Evolutionary conservation across 2,797 vertebrate genomes (phyloP), one percentile per base, ranked within the genome.

Genomic region (Thunnus albacares): DNA sequence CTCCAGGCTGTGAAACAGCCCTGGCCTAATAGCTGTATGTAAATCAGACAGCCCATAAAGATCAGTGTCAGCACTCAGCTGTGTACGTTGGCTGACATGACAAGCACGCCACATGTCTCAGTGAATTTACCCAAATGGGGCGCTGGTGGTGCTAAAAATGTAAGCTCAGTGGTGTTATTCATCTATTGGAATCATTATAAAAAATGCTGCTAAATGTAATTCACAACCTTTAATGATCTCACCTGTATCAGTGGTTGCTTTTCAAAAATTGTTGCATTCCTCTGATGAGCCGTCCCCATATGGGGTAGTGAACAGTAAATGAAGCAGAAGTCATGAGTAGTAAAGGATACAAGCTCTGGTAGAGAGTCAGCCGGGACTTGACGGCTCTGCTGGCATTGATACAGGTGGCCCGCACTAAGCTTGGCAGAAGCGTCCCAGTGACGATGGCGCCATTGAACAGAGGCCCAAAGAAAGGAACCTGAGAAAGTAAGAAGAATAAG

Each of bases 281-380:
- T 64, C 43, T 65, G 63, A 71, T 41, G 60, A 51, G 26, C 26
- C 43, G 13, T 1, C 28, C 17, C 47, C 4, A n/a, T 24, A 61
- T 41, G 62, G 65, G 59, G 69, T 49, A 24, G 67, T 55, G 33
- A 69, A 55, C 22, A 72, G 28, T 58, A 77, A 80, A 81, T 52
- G 71, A 82, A 80, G 79, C 85, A 88, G 87, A 89, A 67, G 35
- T 28, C 61, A 60, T 3, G 55, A 72, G 45, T 49, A 71, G 64
- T 60, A 80, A 99, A 99, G 97, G 98, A 99, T 99, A 99, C 98
- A 99, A 99, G 94, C 97, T 99, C 96, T 99, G 98, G 95, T 98
- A 99, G 76, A 99, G 98, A 0, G 98, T 97, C 90, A 98, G 97
- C 67, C 97, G 97, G 62, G 97, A 98, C 94, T 99, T 99, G 92